Evolutionary conservation across 2,888 invertebrate species (phyloP).

Genomic region (Stenodema calcarata): DNA sequence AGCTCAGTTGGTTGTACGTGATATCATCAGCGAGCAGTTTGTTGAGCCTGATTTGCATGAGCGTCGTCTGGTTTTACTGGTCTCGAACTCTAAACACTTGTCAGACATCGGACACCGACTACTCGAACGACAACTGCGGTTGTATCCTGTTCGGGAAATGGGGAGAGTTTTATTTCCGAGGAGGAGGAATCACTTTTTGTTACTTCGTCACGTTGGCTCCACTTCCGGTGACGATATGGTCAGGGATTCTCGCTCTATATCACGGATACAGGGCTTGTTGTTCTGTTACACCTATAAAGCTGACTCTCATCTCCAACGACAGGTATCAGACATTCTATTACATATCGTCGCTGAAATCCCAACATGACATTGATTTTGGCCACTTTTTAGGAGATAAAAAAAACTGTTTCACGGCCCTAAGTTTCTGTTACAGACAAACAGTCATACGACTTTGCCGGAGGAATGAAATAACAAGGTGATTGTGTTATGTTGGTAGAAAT

Average conservation of each 20-base stretch:
- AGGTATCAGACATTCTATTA: neutral
- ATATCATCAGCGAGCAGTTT: neutral
- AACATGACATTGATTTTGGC: too few relatives aligned
- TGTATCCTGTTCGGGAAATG: constrained; percentile 62
- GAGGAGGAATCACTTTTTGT: constrained; percentile 62
- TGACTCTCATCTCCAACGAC: constrained; percentile 50
- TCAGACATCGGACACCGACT: constrained; percentile 55
- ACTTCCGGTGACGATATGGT: constrained; percentile 57
- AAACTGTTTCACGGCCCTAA: too few relatives aligned
- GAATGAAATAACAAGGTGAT: too few relatives aligned
- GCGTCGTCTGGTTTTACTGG: constrained; percentile 62
- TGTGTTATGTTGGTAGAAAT: too few relatives aligned
- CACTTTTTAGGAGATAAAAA: too few relatives aligned
- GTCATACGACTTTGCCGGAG: too few relatives aligned
- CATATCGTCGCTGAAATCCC: too few relatives aligned
- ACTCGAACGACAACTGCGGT: constrained; percentile 59
- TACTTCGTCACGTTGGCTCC: constrained; percentile 60
- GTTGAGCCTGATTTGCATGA: constrained; percentile 43
- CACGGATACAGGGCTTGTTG: constrained; percentile 62
- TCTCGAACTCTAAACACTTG: constrained; percentile 61
- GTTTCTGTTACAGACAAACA: too few relatives aligned
- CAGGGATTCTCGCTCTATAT: constrained; percentile 58
- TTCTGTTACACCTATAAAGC: constrained; percentile 55
- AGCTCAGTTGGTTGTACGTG: constrained; percentile 50
- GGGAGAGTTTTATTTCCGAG: constrained; percentile 61